Evolutionary conservation across 1,140 invertebrate genomes (phyloP), one percentile per base, ranked within the genome.

Genomic region (Drosophila kanapiae): DNA sequence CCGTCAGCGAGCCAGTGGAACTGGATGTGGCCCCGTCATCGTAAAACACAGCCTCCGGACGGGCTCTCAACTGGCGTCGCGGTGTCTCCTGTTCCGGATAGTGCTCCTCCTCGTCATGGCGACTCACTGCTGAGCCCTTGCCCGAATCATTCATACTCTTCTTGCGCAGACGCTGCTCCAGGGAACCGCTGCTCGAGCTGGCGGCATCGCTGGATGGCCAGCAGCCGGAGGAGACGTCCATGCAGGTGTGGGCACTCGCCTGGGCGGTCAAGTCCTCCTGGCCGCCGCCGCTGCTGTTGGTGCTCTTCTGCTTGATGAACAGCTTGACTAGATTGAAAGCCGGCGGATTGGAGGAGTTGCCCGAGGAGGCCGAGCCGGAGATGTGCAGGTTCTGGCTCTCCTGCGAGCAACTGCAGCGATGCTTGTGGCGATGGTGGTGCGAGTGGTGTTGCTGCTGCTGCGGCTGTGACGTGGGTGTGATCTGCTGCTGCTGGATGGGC

Each of bases 281-380:
- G 95, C 95, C 13, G 95, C 95, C 71, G 48, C 95, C 71, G 48
- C 76, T 95, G 65, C 82, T 95, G 63, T 74, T 91, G 64, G 57
- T 90, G 90, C 96, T 97, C 91, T 97, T 97, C 88, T 98, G 97
- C 93, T 97, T 97, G 94, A 98, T 97, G 88, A 97, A 98, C 42
- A 97, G 93, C 92, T 97, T 97, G n/a, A 98, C 96, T 77, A 98
- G 94, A 93, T 96, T 98, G 86, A 98, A 96, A 14, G 92, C 92
- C 54, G 92, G 92, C 76, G 88, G 91, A 87, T 93, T 93, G 49
- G 82, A 87, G 49, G 82, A 87, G 53, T 90, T 91, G 47, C 85
- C 88, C 35, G 91, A 92, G n/a, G 91, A 92, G 42, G 91, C 82
- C 8, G 91, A 91, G 7, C 91, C 90, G 9, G 91, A 91, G 54